Conservation (phyloP, 2,797 vertebrate species). For the Protosalanx chinensis region DNA sequence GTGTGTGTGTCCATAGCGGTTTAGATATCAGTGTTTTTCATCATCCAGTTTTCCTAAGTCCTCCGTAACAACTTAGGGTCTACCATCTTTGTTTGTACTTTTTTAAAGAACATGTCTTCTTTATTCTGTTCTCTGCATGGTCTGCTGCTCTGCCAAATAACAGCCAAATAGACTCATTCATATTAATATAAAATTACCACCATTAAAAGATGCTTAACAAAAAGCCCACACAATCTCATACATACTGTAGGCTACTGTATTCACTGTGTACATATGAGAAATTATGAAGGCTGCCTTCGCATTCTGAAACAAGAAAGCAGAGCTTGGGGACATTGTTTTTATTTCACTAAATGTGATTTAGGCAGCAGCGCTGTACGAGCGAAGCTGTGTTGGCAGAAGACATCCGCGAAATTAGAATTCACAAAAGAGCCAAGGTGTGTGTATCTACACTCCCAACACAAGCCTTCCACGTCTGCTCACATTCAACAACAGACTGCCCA, state of each 20-base stretch:
- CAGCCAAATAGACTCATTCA: no score
- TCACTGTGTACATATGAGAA: no score
- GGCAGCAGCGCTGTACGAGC: constrained; percentile 8
- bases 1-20: no score
- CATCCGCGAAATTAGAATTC: constrained; percentile 29
- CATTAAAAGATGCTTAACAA: no score
- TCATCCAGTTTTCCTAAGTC: no score
- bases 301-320: neutral
- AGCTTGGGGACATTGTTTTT: neutral
- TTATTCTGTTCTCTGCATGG: no score
- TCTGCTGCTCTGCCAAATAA: no score
- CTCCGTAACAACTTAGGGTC: neutral
- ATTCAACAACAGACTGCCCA: neutral
- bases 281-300: neutral
- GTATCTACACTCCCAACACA: constrained; percentile 9
- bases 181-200: no score
- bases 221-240: no score
- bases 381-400: constrained; percentile 12
- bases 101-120: neutral
- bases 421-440: neutral
- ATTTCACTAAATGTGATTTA: constrained; percentile 10
- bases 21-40: no score
- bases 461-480: neutral
- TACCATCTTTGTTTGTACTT: neutral
- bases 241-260: neutral